Base-by-base conservation (phyloP, 2,113 vertebrate genomes). In the Sprattus sprattus region DNA sequence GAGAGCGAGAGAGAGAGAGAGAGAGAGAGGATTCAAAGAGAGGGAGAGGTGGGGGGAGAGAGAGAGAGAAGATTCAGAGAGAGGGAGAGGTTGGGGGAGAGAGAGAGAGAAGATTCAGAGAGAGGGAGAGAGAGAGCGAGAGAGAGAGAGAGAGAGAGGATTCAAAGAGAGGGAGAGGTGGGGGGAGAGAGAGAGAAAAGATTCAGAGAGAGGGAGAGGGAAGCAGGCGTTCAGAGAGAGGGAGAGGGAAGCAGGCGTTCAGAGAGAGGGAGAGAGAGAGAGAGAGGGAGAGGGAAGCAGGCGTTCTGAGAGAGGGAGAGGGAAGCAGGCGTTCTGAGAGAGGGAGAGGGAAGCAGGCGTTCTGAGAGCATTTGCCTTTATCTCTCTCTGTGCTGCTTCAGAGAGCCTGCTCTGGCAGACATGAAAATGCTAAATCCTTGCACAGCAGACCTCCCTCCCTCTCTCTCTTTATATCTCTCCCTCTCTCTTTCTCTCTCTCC, bases 341-440 rank as follows among this genome's bases (percentile, higher is more conserved):
- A 22, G 57, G 8, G 64, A 25, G 64, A 9, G 64, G n/a, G 64
- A 9, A 28, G 28, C 32, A 39, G 28, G 28, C 39, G 71, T 28
- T 13, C 71, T 78, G 28, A 11, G 13, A 78, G 71, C 71, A 39
- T 0, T 39, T 44, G 25, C 71, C 44, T 39, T 78, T 78, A 78
- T 32, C 71, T 78, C 13, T 78, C 13, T 32, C 28, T 78, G 28
- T 39, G 10, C 71, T 78, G 71, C 71, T 15, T 78, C 71, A 28
- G 15, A 78, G 71, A 78, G 25, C 71, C 71, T 44, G 71, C 71
- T 78, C 32, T 78, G 32, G 71, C 71, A 39, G 28, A 44, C 71
- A 78, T 78, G 71, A 78, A 78, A 78, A 78, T 78, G 25, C 39
- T 78, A 78, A 32, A 78, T 78, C 25, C 71, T 78, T 78, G 71